Conservation (phyloP, 2,797 vertebrate species). For the Danio jaintianensis region DNA sequence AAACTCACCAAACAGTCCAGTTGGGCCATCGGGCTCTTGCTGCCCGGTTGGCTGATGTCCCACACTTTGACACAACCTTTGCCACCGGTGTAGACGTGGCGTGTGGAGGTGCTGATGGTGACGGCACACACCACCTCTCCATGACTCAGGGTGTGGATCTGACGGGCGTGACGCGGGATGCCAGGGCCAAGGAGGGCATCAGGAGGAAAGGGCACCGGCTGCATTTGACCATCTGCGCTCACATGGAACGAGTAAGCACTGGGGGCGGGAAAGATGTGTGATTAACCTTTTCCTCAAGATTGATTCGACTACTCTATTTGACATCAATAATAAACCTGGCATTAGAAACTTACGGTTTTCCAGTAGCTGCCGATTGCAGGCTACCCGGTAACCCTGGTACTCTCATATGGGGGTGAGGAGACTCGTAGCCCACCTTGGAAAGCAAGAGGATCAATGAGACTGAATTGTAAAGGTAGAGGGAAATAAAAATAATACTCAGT, state of each 20-base stretch:
- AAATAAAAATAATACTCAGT: not conserved
- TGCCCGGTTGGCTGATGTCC: constrained; percentile 97
- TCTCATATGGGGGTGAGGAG: constrained; percentile 91
- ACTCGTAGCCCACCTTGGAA: constrained; percentile 90
- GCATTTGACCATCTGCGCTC: constrained; percentile 86
- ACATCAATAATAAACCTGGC: not conserved
- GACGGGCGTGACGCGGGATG: constrained; percentile 84
- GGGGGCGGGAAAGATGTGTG: not conserved
- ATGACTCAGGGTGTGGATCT: constrained; percentile 86
- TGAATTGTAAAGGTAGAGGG: not conserved
- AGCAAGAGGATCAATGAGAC: constrained; percentile 21
- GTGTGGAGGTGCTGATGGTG: constrained; percentile 95
- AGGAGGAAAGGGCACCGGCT: constrained; percentile 85
- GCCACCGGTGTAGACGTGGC: constrained; percentile 95
- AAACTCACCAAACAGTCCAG: constrained; percentile 92
- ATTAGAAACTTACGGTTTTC: constrained; percentile 88
- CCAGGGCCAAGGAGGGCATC: constrained; percentile 84
- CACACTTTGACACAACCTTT: constrained; percentile 98
- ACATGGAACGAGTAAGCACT: constrained; percentile 86
- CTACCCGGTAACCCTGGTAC: constrained; percentile 89
- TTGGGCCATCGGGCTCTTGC: constrained; percentile 96
- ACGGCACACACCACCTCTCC: constrained; percentile 90
- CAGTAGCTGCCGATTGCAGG: constrained; percentile 91
- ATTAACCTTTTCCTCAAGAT: not conserved
- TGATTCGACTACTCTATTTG: not conserved